phyloP scores from a whole-genome alignment of 2,797 vertebrate genomes.

The Gallinago solitaria region DNA sequence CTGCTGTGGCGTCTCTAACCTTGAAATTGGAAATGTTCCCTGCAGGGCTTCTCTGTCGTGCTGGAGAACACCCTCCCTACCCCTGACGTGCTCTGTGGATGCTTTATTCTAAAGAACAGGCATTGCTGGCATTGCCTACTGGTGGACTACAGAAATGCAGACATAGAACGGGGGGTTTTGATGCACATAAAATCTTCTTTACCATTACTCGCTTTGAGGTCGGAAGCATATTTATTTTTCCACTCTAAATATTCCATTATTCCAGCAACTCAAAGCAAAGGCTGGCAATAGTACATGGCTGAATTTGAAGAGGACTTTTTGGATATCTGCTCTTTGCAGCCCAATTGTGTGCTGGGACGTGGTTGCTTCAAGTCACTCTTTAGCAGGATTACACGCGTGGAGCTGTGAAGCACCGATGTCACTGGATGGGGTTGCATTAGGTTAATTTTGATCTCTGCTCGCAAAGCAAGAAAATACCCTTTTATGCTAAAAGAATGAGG shows the following conservation, averaged over 20 bases:
- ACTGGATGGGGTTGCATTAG: background rate
- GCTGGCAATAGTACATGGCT: background rate
- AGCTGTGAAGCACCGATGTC: background rate
- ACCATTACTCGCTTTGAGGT: conserved; percentile 1
- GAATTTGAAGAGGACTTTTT: background rate
- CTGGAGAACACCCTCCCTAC: background rate
- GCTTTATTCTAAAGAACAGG: background rate
- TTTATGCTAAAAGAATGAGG: background rate
- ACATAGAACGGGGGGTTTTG: fast-evolving
- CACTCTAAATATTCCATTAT: background rate
- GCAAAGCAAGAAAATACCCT: background rate
- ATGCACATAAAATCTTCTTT: conserved; percentile 62
- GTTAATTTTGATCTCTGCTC: background rate
- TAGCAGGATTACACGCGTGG: background rate
- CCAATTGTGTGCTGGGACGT: background rate
- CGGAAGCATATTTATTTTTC: conserved; percentile 37
- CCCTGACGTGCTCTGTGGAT: background rate
- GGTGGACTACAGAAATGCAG: background rate
- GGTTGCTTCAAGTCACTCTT: background rate
- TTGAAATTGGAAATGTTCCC: background rate
- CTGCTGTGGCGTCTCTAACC: background rate
- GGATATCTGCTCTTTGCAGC: background rate
- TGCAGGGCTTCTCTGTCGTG: background rate
- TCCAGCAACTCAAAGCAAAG: background rate
- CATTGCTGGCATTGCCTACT: background rate